Conservation (phyloP, 2,113 vertebrate genomes). For the Plectropomus leopardus region DNA sequence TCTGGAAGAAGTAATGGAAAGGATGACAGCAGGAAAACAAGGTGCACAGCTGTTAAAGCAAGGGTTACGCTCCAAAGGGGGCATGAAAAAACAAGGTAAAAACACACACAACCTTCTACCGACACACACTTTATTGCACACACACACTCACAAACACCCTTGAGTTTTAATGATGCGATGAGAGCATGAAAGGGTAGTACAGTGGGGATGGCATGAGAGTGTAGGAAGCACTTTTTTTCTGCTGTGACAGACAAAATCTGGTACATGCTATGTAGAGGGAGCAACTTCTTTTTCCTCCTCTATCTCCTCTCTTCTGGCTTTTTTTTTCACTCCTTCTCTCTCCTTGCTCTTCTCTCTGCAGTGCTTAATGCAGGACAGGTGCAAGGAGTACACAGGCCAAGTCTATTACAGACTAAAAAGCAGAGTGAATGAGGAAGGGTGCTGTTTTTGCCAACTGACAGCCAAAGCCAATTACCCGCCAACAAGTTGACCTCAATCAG, state of each 20-base stretch:
- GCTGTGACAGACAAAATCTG: slow-evolving; percentile 73
- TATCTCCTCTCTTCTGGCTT: slow-evolving; percentile 9
- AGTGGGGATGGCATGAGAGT: slow-evolving; percentile 44
- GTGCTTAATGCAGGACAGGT: slow-evolving; percentile 66
- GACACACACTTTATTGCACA: slow-evolving; percentile 23
- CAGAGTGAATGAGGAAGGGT: slow-evolving; percentile 32
- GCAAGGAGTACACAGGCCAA: slow-evolving; percentile 64
- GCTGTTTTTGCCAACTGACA: slow-evolving; percentile 51
- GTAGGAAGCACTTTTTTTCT: slow-evolving; percentile 73
- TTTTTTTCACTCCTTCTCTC: slow-evolving; percentile 9
- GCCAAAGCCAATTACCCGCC: slow-evolving; percentile 44
- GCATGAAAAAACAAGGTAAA: slow-evolving; percentile 51
- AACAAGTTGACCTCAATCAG: slow-evolving; percentile 44
- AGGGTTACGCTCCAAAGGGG: slow-evolving; percentile 47
- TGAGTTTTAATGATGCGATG: slow-evolving; percentile 66
- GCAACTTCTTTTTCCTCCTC: slow-evolving; percentile 30
- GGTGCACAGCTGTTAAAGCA: slow-evolving; percentile 71
- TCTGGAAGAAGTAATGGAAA: slow-evolving; percentile 22
- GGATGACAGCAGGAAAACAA: slow-evolving; percentile 56
- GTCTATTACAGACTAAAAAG: slow-evolving; percentile 51
- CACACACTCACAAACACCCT: slow-evolving; percentile 40
- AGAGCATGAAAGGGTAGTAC: slow-evolving; percentile 56
- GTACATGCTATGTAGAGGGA: slow-evolving; percentile 50
- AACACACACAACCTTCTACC: slow-evolving; percentile 15
- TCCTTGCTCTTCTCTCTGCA: slow-evolving; percentile 28